A percentile compares a stretch with the other conserved stretches of the same genome.
These are phyloP conservation scores for Philereme vetulata DNA, from an alignment of 2,888 invertebrate species.

Conservation along the genomic window DNA sequence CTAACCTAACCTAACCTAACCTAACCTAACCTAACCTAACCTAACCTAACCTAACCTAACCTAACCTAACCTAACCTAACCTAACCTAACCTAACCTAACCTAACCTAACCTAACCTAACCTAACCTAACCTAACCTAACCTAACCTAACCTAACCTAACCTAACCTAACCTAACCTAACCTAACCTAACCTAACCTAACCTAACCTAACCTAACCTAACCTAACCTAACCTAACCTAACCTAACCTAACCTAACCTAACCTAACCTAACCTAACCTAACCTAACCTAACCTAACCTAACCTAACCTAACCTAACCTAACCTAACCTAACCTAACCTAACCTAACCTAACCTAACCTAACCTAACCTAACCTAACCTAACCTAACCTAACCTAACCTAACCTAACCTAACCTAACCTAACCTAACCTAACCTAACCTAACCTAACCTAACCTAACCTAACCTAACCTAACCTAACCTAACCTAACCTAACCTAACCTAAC, in stretches of 20 bases:
- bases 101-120: constrained; percentile 26
- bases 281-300: constrained; percentile 6
- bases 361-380: constrained; percentile 35
- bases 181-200: constrained; percentile 14
- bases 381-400: constrained; percentile 39
- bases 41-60: constrained; percentile 43
- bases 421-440: constrained; percentile 29
- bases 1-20: constrained; percentile 40
- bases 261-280: constrained; percentile 13
- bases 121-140: constrained; percentile 26
- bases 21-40: constrained; percentile 42
- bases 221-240: constrained; percentile 15
- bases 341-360: constrained; percentile 17
- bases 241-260: constrained; percentile 11
- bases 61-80: constrained; percentile 36
- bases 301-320: constrained; percentile 26
- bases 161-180: constrained; percentile 10
- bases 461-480: constrained; percentile 21
- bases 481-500: constrained; percentile 14
- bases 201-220: constrained; percentile 15
- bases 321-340: constrained; percentile 19
- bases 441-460: constrained; percentile 33
- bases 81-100: constrained; percentile 27
- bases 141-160: constrained; percentile 24
- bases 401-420: constrained; percentile 37